Evolutionary conservation across 2,797 vertebrate species (phyloP), one percentile per base, ranked within the genome.

Genomic region (Cuniculus paca): DNA sequence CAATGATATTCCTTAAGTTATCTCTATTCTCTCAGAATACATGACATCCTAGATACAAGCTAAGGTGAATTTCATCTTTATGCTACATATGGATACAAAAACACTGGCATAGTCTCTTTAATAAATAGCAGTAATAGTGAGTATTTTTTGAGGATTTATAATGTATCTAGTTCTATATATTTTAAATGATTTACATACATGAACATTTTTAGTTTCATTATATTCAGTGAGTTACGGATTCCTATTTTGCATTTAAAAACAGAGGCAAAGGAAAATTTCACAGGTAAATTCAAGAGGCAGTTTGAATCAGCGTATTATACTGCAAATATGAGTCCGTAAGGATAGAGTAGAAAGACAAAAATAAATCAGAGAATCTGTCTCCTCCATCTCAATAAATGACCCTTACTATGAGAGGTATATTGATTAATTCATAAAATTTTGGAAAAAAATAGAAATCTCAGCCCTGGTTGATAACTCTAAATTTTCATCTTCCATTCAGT

Each of bases 401-500:
- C 13, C 86, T 82, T 65, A 3, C 52, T 74, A 93, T 65, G 88
- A 63, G 70, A 80, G 28, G 31, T 52, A 17, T 12, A 90, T 48
- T 81, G 63, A 90, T 94, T 85, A 95, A 70, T 86, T 89, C 24
- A 82, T 78, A 93, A 87, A 70, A 0, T 11, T 84, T 91, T 56
- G 22, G 63, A 84, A 83, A 88, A 85, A 83, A 85, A 88, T 74
- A 90, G 63, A 82, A 95, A 75, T 72, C 42, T 11, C 36, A 75
- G 22, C 24, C 39, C 54, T 5, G 19, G 12, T 28, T 65, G 6
- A 65, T 12, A 85, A 26, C 17, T 75, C 34, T 80, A 60, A 94
- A 58, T 28, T 63, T 77, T 79, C 34, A 56, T 52, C 10, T 78
- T 85, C 3, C 16, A 82, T 13, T 80, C 11, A 36, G 22, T 5